These are phyloP conservation scores for Drosophila mimetica DNA, from an alignment of 2,888 invertebrate genomes.

Conservation along the genomic window DNA sequence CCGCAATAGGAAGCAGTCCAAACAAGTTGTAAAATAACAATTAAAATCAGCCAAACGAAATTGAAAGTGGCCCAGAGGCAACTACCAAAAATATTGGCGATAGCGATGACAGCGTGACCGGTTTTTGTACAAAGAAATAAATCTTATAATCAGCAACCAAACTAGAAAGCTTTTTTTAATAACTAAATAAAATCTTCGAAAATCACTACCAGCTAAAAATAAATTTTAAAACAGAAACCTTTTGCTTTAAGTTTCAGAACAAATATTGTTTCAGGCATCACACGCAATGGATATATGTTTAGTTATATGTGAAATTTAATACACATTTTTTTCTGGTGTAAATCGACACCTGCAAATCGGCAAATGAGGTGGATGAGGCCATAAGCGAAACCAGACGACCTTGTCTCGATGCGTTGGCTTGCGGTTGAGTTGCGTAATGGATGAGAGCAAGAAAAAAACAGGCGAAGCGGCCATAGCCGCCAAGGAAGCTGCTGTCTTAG, in stretches of 20 bases:
- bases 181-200: not conserved
- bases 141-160: not conserved
- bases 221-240: no score
- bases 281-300: no score
- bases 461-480: constrained; percentile 11
- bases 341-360: constrained; percentile 1
- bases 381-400: constrained; percentile 56
- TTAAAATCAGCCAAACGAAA: constrained; percentile 71
- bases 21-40: constrained; percentile 75
- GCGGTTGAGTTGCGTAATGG: constrained; percentile 68
- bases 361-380: constrained; percentile 11
- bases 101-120: constrained; percentile 34
- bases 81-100: constrained; percentile 33
- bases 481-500: constrained; percentile 1
- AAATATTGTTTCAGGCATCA: no score
- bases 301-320: not conserved
- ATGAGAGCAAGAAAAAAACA: constrained; percentile 38
- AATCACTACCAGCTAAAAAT: not conserved
- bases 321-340: constrained; percentile 17
- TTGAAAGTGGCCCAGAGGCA: constrained; percentile 64
- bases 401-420: constrained; percentile 68
- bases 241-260: no score
- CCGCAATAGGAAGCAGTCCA: constrained; percentile 44
- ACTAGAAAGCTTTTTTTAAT: no score
- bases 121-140: not conserved